Evolutionary conservation across 2,797 vertebrate species (phyloP), one percentile per base, ranked within the genome.

Genomic region (Pseudochirops corinnae): DNA sequence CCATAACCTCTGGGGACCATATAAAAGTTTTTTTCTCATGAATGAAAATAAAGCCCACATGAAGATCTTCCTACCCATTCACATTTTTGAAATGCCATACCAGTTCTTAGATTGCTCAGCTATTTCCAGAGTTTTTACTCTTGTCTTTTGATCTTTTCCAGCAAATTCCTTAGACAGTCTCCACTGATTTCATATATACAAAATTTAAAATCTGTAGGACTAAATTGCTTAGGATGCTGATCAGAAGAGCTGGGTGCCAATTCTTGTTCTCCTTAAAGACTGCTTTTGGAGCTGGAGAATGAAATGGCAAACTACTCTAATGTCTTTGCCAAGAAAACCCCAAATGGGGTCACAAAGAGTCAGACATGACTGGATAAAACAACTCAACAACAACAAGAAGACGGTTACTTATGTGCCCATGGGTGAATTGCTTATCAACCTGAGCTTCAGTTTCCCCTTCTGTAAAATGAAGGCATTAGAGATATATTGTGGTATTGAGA

Each of bases 21-120:
- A 50, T 91, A n/a, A 87, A 12, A 39, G 57, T 91, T 56, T 92
- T 96, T 95, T 50, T 90, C 91, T 93, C 74, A 50, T 87, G 96
- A 95, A 91, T 26, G 46, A 60, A 90, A 95, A 52, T 0, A 18
- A 11, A 90, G 28, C 12, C 39, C 74, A 87, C 39, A 87, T 50
- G 74, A 50, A 46, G 39, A 50, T 50, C 39, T 87, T 87, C 74
- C 60, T 50, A 31, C 74, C 91, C 92, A 39, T 74, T 9, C 39
- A 55, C 58, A 67, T 57, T 74, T 1, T 3, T 92, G 28, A 92
- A 93, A 90, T 50, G 11, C 29, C 56, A 55, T 56, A 90, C 26
- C 55, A 94, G 93, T 92, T 95, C 50, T 91, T 39, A 39, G 62
- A 94, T 52, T 90, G 52, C 90, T 31, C 90, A 52, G 50, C 52